Evolutionary conservation across 2,797 vertebrate species (phyloP), one percentile per base, ranked within the genome.

Genomic region (Ptychobarbus kaznakovi): DNA sequence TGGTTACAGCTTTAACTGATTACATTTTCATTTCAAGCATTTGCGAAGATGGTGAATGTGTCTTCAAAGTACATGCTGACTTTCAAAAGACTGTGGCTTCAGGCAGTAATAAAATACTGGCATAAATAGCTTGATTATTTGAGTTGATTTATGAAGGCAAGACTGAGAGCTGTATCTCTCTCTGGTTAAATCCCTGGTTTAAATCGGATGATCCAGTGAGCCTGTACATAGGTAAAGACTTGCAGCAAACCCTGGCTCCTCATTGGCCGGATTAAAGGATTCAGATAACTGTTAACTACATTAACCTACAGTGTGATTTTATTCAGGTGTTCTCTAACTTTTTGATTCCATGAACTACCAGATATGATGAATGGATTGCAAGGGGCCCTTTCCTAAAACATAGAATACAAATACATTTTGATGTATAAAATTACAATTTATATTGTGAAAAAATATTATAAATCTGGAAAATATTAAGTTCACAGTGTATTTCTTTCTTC

Each of bases 131-230:
- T 5, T 63, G 40, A 42, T 22, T 28, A 25, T 81, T 38, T 72
- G 5, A 70, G 46, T 81, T 56, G 46, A 72, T 81, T 35, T 70
- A 12, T 81, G 22, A 51, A 58, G 68, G 35, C 35, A 56, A 38
- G 38, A 32, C 32, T 72, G 68, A 38, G 13, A 44, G 66, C 46
- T 80, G 44, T 28, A 13, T 32, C 44, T 51, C 22, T 79, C n/a
- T 80, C 28, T 72, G 68, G 81, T 61, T 61, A 81, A 72, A 81
- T 72, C 25, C 32, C 35, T 56, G n/a, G 49, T 72, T 80, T 58
- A 82, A 82, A 73, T n/a, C 38, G 6, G 51, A 61, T 72, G 81
- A 65, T 61, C 32, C 22, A 25, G 38, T 83, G 80, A 81, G 82
- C 6, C n/a, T 38, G 35, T 73, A 32, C 53, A 61, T 69, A 81